Conservation (phyloP, 2,888 invertebrate species). For the Pseudolycoriella hygida region DNA sequence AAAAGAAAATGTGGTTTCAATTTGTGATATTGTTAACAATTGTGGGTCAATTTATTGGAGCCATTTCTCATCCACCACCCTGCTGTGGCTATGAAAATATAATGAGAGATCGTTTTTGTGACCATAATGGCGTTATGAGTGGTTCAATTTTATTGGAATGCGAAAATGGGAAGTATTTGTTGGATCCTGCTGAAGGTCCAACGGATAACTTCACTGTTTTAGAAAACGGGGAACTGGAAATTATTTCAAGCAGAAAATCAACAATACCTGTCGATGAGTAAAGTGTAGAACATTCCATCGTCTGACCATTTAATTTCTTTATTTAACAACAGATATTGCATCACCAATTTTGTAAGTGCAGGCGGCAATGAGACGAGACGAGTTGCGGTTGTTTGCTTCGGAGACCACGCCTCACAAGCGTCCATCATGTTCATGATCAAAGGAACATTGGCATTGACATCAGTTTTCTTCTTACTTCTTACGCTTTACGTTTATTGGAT, state of each 20-base stretch:
- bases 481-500: slow-evolving; percentile 41
- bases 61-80: background rate
- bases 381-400: background rate
- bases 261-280: background rate
- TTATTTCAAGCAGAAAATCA: background rate
- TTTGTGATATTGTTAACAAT: background rate
- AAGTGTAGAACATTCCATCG: too few relatives aligned
- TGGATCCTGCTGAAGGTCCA: background rate
- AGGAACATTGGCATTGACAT: slow-evolving; percentile 31
- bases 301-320: background rate
- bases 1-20: background rate
- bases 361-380: background rate
- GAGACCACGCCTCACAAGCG: background rate
- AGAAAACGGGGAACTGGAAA: background rate
- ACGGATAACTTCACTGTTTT: background rate
- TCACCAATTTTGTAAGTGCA: background rate
- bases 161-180: background rate
- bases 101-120: background rate
- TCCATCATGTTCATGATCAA: slow-evolving; percentile 2
- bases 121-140: background rate
- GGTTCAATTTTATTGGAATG: background rate
- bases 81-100: background rate
- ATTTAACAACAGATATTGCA: background rate
- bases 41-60: background rate
- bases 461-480: slow-evolving; percentile 37